Evolutionary conservation across 2,797 vertebrate species (phyloP).

Genomic region (Manis crassicaudata): DNA sequence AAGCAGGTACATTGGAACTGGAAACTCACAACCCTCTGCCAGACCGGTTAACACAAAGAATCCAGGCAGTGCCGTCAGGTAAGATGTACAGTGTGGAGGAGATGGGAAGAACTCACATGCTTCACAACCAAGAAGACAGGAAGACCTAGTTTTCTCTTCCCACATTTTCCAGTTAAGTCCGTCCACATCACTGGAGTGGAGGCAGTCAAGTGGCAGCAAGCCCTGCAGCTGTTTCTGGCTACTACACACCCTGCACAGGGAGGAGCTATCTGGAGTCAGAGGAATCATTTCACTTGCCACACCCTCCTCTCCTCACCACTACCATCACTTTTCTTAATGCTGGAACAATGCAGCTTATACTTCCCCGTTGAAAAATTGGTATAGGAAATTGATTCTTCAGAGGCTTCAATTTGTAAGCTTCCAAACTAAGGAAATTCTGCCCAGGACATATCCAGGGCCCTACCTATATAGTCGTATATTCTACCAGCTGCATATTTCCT

Average conservation of each 20-base stretch:
- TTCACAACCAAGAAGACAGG: neutral
- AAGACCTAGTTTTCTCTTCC: neutral
- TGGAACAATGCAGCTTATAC: neutral
- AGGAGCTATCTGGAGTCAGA: neutral
- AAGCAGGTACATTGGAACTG: neutral
- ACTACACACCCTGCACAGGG: rapidly evolving
- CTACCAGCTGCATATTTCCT: neutral
- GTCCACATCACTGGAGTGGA: neutral
- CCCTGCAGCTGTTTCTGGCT: neutral
- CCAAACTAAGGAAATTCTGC: neutral
- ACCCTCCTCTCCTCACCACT: neutral
- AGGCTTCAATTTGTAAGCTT: neutral
- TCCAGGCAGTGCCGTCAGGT: neutral
- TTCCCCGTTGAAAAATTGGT: neutral
- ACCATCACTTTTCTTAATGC: neutral
- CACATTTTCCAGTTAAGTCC: neutral
- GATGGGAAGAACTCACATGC: neutral
- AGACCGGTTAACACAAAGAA: neutral
- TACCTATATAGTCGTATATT: neutral
- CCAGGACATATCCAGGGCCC: neutral
- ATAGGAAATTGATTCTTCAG: neutral
- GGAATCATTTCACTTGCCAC: neutral
- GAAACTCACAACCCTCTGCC: neutral
- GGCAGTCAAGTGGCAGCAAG: neutral
- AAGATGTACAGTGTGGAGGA: rapidly evolving